A percentile compares a stretch with the other conserved stretches of the same genome.
Evolutionary conservation across 2,113 vertebrate species (phyloP).

Genomic region (Numida meleagris): DNA sequence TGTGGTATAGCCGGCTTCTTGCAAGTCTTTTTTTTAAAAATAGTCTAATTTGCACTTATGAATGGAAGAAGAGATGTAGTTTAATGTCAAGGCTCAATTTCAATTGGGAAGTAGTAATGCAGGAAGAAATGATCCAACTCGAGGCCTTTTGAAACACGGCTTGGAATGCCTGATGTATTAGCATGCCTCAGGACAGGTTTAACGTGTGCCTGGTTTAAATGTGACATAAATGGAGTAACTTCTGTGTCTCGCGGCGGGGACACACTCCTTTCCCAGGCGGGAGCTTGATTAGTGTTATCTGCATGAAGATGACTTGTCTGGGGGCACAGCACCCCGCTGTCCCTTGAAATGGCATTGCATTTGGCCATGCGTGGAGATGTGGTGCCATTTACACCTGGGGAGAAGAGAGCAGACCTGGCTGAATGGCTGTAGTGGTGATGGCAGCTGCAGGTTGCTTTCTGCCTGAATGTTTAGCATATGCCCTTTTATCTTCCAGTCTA

Average conservation of each 20-base stretch:
- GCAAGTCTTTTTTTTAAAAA: not conserved
- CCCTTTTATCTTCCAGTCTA: not conserved
- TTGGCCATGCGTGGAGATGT: not conserved
- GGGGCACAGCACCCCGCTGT: not conserved
- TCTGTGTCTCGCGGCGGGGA: slow-evolving; percentile 3
- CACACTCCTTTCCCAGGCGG: not conserved
- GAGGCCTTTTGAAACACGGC: not conserved
- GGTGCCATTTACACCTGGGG: not conserved
- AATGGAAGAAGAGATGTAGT: not conserved
- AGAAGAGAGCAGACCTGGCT: not conserved
- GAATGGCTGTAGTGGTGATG: not conserved
- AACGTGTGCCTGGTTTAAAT: slow-evolving; percentile 21
- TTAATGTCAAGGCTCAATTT: not conserved
- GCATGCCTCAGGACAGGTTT: not conserved
- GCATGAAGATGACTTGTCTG: not conserved
- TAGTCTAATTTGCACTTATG: not conserved
- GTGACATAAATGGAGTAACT: slow-evolving; percentile 59
- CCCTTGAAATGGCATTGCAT: not conserved
- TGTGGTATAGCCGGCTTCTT: not conserved
- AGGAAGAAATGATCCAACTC: not conserved
- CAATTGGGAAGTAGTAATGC: not conserved
- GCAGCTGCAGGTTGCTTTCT: not conserved
- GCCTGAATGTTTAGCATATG: not conserved
- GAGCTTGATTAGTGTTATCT: slow-evolving; percentile 42
- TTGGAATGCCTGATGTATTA: slow-evolving; percentile 9